A percentile compares a stretch with the other conserved stretches of the same genome.
phyloP scores from a whole-genome alignment of 2,888 invertebrate genomes.

The Orthosia cruda region DNA sequence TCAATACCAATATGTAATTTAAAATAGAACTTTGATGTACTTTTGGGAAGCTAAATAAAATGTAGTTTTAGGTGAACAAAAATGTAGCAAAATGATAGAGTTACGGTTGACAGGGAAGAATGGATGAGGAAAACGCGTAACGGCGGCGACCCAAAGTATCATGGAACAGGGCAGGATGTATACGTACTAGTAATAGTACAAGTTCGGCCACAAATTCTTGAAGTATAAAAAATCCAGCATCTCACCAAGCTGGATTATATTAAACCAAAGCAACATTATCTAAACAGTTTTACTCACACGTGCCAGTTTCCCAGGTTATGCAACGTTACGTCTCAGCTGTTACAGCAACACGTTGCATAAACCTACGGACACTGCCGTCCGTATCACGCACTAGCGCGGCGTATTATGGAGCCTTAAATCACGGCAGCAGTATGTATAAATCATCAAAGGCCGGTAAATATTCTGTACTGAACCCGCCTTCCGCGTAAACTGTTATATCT shows the following conservation, averaged over 20 bases:
- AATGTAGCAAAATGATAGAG: no score
- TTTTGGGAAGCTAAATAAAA: no score
- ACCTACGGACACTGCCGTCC: conserved; percentile 42
- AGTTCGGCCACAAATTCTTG: no score
- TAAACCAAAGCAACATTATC: not conserved
- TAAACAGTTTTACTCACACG: conserved; percentile 6
- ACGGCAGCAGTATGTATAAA: conserved; percentile 59
- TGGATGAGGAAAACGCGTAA: not conserved
- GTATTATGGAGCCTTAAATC: conserved; percentile 47
- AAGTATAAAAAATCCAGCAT: not conserved
- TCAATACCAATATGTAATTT: no score
- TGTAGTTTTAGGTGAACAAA: no score
- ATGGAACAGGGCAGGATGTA: not conserved
- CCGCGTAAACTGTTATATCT: conserved; percentile 36
- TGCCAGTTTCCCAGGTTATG: not conserved
- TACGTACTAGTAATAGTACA: no score
- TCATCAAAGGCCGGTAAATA: conserved; percentile 60
- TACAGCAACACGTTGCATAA: conserved; percentile 41
- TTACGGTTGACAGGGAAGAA: not conserved
- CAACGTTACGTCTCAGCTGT: conserved; percentile 26
- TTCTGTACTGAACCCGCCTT: conserved; percentile 35
- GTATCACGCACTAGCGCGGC: conserved; percentile 53
- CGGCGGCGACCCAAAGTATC: not conserved
- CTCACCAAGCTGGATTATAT: not conserved
- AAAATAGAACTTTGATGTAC: no score